Evolutionary conservation across 2,888 invertebrate genomes (phyloP), one percentile per base, ranked within the genome.

Genomic region (Chaetogeoica ovagalla): DNA sequence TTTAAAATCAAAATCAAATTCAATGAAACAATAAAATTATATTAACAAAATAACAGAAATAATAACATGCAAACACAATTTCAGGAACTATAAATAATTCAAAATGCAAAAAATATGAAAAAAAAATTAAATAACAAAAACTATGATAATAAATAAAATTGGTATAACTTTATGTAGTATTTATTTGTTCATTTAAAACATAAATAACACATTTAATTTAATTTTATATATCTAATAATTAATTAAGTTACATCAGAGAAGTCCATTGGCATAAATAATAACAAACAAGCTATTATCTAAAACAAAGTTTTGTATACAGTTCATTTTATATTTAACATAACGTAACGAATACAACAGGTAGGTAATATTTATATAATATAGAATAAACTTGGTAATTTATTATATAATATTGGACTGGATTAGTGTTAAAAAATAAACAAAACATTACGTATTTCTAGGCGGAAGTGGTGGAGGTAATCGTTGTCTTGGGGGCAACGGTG

Each of bases 41-140:
- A 71, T 79, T 79, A 63, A 71, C 55, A 79, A 71, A 63, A 71
- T n/a, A 70, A 77, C 55, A 62, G 52, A 76, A 79, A 70, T 55
- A 79, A 79, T 79, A 79, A 79, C 79, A 79, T 79, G 79, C 79
- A 79, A 71, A 63, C 70, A 79, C 60, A 57, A 79, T 52, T 39
- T 52, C 69, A 79, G 70, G 70, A 79, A 79, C 69, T 63, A 71
- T 69, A 63, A 43, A 30, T 30, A 9, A 79, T 62, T 19, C 52
- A 63, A 79, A 48, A 71, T 63, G 70, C 55, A 65, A 79, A 77
- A 77, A 63, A 79, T 43, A 57, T 0, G 19, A 62, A 9, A 30
- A 55, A 69, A 37, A 52, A 77, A 62, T 37, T 52, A 37, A 76
- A 77, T 17, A 69, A 76, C 69, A 60, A 69, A 59, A 52, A 52